phyloP scores from a whole-genome alignment of 1,140 invertebrate species.

The Pissodes strobi region DNA sequence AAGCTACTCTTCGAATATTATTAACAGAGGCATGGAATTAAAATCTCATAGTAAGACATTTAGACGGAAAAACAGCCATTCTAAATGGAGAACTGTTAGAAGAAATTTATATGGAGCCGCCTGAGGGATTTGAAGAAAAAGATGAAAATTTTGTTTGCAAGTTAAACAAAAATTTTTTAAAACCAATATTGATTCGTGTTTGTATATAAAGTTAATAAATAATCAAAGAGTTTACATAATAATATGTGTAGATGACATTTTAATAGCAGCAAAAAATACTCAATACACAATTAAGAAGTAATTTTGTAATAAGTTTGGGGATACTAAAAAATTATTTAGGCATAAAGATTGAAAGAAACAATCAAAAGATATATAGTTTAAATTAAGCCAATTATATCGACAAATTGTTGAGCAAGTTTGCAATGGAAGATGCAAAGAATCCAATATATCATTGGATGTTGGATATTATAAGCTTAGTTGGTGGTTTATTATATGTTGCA shows the following conservation, averaged over 20 bases:
- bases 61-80: not conserved
- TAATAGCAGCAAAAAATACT: too few species aligned
- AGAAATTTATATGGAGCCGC: not conserved
- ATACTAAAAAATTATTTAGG: not conserved
- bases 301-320: not conserved
- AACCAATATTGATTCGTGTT: too few species aligned
- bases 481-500: too few species aligned
- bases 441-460: too few species aligned
- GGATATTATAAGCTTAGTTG: too few species aligned
- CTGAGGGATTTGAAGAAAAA: not conserved
- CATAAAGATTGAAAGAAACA: not conserved
- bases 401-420: not conserved
- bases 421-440: not conserved
- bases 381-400: not conserved
- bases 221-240: too few species aligned
- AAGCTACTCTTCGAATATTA: too few species aligned
- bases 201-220: too few species aligned
- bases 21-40: too few species aligned
- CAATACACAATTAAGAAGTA: too few species aligned
- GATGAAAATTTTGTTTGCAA: not conserved
- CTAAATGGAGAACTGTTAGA: not conserved
- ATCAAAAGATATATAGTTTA: not conserved
- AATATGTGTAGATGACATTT: too few species aligned
- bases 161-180: conserved; percentile 6
- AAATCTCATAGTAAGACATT: too few species aligned